Evolutionary conservation across 2,888 invertebrate genomes (phyloP).

Genomic region (Drosophila affinis): DNA sequence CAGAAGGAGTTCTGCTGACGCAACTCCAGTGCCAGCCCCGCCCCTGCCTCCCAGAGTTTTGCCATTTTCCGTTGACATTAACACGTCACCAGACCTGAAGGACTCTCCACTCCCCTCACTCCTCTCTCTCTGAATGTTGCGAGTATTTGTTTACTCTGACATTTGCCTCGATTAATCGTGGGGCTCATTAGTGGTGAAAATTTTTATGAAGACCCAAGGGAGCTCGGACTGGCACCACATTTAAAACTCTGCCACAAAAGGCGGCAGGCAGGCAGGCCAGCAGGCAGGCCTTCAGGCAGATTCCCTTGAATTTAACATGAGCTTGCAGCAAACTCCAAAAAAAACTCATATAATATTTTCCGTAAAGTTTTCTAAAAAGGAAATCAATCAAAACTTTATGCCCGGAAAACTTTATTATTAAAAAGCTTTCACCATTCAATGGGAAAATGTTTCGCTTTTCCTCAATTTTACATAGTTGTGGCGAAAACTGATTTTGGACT

Average conservation of each 20-base stretch:
- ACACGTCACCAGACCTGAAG: conserved; percentile 53
- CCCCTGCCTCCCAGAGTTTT: background rate
- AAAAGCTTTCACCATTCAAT: background rate
- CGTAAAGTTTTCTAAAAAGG: background rate
- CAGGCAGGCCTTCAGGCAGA: too few species aligned
- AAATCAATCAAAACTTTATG: background rate
- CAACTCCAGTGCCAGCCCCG: conserved; percentile 30
- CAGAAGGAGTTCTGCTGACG: conserved; percentile 52
- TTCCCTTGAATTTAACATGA: background rate
- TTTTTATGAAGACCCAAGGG: conserved; percentile 72
- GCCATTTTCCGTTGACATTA: conserved; percentile 63
- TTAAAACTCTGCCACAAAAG: background rate
- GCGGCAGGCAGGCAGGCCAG: background rate
- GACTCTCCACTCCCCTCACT: background rate
- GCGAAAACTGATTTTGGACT: too few species aligned
- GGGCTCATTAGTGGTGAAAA: conserved; percentile 76
- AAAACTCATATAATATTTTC: background rate
- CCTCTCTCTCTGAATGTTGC: conserved; percentile 2
- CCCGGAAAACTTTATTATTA: background rate
- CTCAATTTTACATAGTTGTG: too few species aligned
- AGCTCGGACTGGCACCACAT: conserved; percentile 5
- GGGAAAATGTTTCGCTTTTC: background rate
- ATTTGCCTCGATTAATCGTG: conserved; percentile 67
- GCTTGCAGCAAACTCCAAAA: background rate
- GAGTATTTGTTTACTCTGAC: conserved; percentile 43